Percentiles rank a stretch among this genome's conserved stretches.
Evolutionary conservation across 30 jellyfish, hydroid and myxozoan genomes (phyloP).

Genomic region (Cassiopea andromeda): DNA sequence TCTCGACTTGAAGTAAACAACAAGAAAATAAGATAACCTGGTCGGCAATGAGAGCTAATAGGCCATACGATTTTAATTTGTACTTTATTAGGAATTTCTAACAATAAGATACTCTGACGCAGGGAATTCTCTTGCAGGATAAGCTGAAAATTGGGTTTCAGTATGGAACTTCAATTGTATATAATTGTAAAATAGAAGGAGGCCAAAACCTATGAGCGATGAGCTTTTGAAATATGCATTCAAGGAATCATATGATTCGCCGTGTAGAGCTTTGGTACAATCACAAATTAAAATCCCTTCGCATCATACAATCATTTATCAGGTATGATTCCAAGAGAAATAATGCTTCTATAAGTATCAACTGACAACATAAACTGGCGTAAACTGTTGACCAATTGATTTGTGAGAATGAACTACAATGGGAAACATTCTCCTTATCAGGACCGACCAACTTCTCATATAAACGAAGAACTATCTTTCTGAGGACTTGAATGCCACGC

Average conservation of each 20-base stretch:
- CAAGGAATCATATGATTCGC: not conserved
- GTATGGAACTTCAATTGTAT: not conserved
- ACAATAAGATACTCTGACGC: not conserved
- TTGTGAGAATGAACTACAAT: too few relatives aligned
- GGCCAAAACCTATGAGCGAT: not conserved
- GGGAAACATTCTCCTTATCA: too few relatives aligned
- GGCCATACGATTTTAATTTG: not conserved
- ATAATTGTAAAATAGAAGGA: not conserved
- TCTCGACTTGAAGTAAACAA: slow-evolving; percentile 31
- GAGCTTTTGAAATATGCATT: not conserved
- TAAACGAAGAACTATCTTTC: too few relatives aligned
- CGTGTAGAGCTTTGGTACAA: not conserved
- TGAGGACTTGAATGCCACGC: too few relatives aligned
- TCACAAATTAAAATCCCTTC: too few relatives aligned
- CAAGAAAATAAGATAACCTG: slow-evolving; percentile 1
- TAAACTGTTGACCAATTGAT: too few relatives aligned
- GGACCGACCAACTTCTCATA: too few relatives aligned
- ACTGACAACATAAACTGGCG: too few relatives aligned
- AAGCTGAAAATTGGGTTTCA: not conserved
- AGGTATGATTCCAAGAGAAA: too few relatives aligned
- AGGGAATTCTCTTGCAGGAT: not conserved
- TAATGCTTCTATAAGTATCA: too few relatives aligned
- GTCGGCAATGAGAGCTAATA: not conserved
- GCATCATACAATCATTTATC: too few relatives aligned
- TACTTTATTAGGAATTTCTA: not conserved